Conservation (phyloP, 2,113 vertebrate genomes). For the Hemiprocne comata region DNA sequence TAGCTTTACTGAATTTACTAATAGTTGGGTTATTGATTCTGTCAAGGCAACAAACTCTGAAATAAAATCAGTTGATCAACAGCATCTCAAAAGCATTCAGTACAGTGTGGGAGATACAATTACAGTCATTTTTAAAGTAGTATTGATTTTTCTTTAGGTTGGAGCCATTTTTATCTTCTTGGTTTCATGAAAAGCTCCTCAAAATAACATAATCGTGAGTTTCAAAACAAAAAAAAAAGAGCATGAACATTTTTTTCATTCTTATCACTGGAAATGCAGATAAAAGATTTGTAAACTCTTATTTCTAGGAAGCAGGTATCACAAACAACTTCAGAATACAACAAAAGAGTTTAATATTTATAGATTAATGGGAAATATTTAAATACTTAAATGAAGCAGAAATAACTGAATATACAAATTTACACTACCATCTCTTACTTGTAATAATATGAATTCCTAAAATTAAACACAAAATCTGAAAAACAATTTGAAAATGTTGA, state of each 20-base stretch:
- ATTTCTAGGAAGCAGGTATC: not conserved
- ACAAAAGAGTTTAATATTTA: not conserved
- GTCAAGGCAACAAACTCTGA: conserved; percentile 61
- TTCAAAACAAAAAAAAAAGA: not conserved
- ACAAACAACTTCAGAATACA: not conserved
- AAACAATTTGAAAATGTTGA: not conserved
- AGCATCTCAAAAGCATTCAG: not conserved
- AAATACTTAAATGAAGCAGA: not conserved
- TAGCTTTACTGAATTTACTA: conserved; percentile 21
- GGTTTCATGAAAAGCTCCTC: not conserved
- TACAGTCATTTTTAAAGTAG: not conserved
- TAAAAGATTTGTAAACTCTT: not conserved
- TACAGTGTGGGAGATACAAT: not conserved
- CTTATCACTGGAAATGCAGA: not conserved
- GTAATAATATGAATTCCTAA: not conserved
- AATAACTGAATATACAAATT: not conserved
- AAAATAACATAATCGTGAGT: not conserved
- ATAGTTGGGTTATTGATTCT: conserved; percentile 38
- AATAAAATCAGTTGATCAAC: conserved; percentile 46
- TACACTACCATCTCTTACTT: not conserved
- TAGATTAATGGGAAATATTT: not conserved
- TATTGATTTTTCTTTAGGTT: not conserved
- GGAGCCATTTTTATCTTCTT: not conserved
- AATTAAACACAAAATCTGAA: not conserved
- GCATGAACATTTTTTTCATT: not conserved